Conservation (phyloP, 64 coral and sea anemone genomes). For the Astreopora myriophthalma region DNA sequence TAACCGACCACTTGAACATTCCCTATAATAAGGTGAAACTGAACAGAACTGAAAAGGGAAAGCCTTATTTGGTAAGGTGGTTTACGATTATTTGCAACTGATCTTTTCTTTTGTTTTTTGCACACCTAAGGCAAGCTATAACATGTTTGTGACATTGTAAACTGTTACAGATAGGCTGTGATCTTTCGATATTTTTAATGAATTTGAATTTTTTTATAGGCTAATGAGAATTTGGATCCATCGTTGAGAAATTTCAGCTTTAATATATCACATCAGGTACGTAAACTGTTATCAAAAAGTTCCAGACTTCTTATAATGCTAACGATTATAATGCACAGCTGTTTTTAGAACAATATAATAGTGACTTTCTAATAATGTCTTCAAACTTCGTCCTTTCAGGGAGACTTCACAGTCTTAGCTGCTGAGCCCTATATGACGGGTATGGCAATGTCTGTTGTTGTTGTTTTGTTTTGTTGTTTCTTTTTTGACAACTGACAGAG, state of each 20-base stretch:
- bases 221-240: conserved; percentile 13
- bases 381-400: conserved; percentile 24
- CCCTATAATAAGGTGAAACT: conserved; percentile 77
- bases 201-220: conserved; percentile 43
- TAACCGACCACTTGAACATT: conserved; percentile 62
- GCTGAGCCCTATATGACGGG: conserved; percentile 70
- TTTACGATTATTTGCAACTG: background rate
- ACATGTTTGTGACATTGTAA: no score
- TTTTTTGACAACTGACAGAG: no score
- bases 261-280: conserved; percentile 98
- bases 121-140: no score
- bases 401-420: conserved; percentile 92
- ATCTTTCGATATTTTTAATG: background rate
- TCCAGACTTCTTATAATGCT: background rate
- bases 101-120: background rate
- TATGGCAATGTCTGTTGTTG: no score
- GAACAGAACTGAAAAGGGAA: conserved; percentile 92
- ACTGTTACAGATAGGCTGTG: no score
- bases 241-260: conserved; percentile 61
- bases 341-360: background rate
- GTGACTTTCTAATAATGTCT: background rate
- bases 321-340: background rate
- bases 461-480: no score
- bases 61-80: conserved; percentile 85
- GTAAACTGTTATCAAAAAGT: background rate